phyloP scores from a whole-genome alignment of 1,140 invertebrate genomes.

The Leptoteleia sp. region DNA sequence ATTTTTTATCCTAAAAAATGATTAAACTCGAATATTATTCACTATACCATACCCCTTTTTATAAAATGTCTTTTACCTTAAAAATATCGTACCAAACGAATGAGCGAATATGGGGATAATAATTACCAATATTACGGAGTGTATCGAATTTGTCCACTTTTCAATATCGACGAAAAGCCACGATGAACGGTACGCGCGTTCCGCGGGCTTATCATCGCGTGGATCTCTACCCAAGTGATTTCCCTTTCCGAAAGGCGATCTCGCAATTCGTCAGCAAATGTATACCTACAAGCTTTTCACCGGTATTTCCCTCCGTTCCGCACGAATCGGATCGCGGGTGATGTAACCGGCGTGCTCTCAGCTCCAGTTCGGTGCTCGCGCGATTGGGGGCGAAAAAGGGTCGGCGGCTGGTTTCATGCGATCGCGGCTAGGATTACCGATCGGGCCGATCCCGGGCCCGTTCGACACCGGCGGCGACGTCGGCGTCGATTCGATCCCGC shows the following conservation, averaged over 20 bases:
- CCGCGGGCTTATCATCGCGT: constrained; percentile 2
- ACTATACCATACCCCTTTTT: no score
- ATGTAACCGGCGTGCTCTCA: constrained; percentile 36
- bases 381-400: constrained; percentile 53
- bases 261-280: constrained; percentile 33
- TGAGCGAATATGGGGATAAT: no score
- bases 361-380: constrained; percentile 38
- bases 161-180: no score
- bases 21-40: no score
- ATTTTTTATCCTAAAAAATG: no score
- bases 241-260: constrained; percentile 30
- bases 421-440: constrained; percentile 41
- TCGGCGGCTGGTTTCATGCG: constrained; percentile 35
- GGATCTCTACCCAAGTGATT: constrained; percentile 9
- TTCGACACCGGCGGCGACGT: constrained; percentile 40
- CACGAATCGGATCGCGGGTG: constrained; percentile 51
- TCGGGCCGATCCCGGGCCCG: constrained; percentile 25
- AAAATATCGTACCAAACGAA: no score
- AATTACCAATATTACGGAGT: no score
- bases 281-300: constrained; percentile 41
- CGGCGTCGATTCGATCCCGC: constrained; percentile 47
- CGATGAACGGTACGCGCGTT: not conserved
- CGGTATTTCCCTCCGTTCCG: constrained; percentile 46
- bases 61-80: no score
- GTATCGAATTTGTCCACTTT: no score